Conservation (phyloP, 2,113 vertebrate species). For the Sphyrna mokarran region DNA sequence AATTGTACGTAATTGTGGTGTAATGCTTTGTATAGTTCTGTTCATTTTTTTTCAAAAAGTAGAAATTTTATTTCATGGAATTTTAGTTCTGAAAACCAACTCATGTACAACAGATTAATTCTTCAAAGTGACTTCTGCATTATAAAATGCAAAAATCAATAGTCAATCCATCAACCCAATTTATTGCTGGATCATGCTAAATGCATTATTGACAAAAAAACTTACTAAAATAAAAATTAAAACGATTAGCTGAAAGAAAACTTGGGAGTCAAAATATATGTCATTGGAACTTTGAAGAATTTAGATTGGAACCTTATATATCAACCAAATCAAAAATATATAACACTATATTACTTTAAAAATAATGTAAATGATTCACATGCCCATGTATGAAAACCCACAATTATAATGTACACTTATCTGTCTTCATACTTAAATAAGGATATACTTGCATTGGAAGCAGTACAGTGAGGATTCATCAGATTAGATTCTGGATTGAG, state of each 20-base stretch:
- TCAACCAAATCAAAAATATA: not conserved
- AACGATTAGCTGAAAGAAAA: not conserved
- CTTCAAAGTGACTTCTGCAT: not conserved
- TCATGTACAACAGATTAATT: not conserved
- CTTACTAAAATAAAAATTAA: not conserved
- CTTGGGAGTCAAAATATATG: not conserved
- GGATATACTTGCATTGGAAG: not conserved
- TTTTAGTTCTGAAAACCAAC: not conserved
- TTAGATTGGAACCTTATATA: not conserved
- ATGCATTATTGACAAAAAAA: not conserved
- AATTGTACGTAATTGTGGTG: not conserved
- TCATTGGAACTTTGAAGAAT: not conserved
- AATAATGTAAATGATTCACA: not conserved
- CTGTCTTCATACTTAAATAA: not conserved
- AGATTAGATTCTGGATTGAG: no score
- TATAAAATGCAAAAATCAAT: not conserved
- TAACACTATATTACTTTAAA: not conserved
- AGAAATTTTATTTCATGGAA: not conserved
- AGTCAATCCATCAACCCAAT: not conserved
- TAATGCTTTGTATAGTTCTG: not conserved
- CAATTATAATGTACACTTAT: not conserved
- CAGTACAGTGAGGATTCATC: not conserved
- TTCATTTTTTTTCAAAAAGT: not conserved
- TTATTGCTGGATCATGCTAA: no score
- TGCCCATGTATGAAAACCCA: not conserved